Evolutionary conservation across 2,113 vertebrate species (phyloP), one percentile per base, ranked within the genome.

Genomic region (Rhinoderma darwinii): DNA sequence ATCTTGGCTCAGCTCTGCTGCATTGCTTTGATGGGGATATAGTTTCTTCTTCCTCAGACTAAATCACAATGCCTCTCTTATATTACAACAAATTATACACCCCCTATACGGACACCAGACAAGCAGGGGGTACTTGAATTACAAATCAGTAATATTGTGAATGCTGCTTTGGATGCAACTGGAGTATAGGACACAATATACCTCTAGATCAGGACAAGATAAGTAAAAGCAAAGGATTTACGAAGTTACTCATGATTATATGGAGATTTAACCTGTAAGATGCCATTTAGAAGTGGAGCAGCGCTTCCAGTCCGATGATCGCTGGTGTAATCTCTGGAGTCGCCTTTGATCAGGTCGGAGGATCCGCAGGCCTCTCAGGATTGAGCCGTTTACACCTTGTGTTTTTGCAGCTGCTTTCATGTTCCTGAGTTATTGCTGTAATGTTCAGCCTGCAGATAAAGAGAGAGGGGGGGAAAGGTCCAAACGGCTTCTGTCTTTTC

Each of bases 311-410:
- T 9, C 27, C 11, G 47, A 35, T 30, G 44, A 10, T 27, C 17
- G 61, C 61, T 27, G n/a, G 14, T 27, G 47, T 37, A 25, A 9
- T 22, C 5, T 15, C n/a, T 20, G 1, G 59, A n/a, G 15, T 68
- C 9, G 20, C 77, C 77, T 79, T 54, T 22, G 20, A 35, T 54
- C 30, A 59, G 77, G 77, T 59, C 51, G 10, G 32, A 39, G n/a
- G 25, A 0, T 37, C 14, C 17, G 30, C 3, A 10, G 39, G 39
- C 8, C 0, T 35, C 66, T 18, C 75, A 70, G 84, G 80, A 68
- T 32, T 56, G 20, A 86, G 56, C 77, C 84, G 56, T 86, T 80
- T 80, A 86, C 39, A 86, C 47, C 30, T 72, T 70, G 30, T 81
- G 44, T 32, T 54, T 73, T 51, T 41, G 18, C 44, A 22, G 74